A percentile compares a stretch with the other conserved stretches of the same genome.
phyloP scores from a whole-genome alignment of 2,888 invertebrate genomes.

The Lottia gigantea region DNA sequence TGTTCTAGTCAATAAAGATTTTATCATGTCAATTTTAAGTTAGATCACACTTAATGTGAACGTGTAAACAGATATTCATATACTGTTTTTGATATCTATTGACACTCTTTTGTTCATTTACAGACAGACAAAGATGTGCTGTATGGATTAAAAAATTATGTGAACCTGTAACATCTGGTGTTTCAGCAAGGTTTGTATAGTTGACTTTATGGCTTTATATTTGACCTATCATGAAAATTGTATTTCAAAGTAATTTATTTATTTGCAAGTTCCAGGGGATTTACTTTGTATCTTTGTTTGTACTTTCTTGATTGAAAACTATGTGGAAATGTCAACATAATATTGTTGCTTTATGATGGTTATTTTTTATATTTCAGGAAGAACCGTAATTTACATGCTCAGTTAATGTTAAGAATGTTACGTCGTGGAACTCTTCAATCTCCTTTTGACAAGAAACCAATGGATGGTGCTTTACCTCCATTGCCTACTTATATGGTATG shows the following conservation, averaged over 20 bases:
- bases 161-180: conserved; percentile 56
- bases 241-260: no score
- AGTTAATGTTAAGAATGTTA: conserved; percentile 64
- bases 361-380: conserved; percentile 44
- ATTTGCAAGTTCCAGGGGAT: no score
- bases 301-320: no score
- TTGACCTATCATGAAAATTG: neutral
- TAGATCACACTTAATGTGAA: no score
- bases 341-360: no score
- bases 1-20: no score
- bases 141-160: conserved; percentile 68
- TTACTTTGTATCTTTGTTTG: no score
- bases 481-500: conserved; percentile 63
- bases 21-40: no score
- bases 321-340: no score
- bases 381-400: conserved; percentile 61
- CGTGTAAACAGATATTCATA: no score
- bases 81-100: no score
- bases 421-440: conserved; percentile 60
- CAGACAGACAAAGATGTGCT: conserved; percentile 66
- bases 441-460: conserved; percentile 62
- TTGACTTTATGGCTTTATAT: neutral
- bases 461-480: conserved; percentile 57
- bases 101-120: neutral
- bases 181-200: conserved; percentile 50